Conservation (phyloP, 2,797 vertebrate species). For the Poeciliopsis turneri region DNA sequence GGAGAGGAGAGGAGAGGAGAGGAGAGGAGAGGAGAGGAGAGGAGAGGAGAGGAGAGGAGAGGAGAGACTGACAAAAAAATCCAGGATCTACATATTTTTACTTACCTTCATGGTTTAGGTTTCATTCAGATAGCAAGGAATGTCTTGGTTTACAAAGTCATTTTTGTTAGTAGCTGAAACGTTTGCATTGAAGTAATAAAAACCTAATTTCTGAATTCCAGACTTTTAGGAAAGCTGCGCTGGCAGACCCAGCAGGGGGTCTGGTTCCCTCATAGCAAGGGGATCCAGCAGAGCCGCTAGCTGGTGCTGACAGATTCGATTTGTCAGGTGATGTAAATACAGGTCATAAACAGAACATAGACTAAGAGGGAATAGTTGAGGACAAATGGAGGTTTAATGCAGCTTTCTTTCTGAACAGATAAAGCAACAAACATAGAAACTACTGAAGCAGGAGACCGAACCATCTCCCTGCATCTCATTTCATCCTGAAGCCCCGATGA, state of each 20-base stretch:
- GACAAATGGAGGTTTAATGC: slow-evolving; percentile 5
- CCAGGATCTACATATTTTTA: neutral
- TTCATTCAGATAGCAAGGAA: neutral
- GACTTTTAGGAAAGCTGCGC: neutral
- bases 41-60: no score
- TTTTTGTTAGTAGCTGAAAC: neutral
- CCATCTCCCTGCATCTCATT: neutral
- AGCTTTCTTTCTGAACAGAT: neutral
- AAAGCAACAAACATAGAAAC: neutral
- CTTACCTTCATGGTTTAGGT: neutral
- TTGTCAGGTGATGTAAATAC: slow-evolving; percentile 11
- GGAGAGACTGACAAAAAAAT: neutral
- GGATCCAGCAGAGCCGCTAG: neutral
- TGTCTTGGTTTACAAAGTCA: neutral
- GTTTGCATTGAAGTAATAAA: neutral
- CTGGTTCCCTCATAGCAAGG: neutral
- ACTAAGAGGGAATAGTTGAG: slow-evolving; percentile 18
- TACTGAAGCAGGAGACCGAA: slow-evolving; percentile 1
- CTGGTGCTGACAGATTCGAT: slow-evolving; percentile 12
- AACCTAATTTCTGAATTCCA: neutral
- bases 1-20: no score
- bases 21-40: no score
- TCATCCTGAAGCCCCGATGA: neutral
- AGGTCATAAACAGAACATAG: slow-evolving; percentile 9
- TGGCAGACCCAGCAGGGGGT: neutral